Evolutionary conservation across 1,140 invertebrate genomes (phyloP).

Genomic region (Elymnias hypermnestra): DNA sequence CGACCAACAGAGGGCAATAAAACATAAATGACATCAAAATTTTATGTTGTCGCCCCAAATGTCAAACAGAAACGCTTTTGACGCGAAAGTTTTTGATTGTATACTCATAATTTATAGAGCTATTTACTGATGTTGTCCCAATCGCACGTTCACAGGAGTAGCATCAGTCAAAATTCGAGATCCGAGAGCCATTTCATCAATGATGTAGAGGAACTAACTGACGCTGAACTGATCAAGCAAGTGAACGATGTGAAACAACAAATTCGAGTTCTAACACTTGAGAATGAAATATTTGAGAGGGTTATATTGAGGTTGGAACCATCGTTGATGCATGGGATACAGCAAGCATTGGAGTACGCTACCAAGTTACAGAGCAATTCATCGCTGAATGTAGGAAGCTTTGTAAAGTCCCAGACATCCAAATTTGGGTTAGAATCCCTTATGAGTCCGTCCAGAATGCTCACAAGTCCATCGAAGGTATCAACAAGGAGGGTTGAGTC

Average conservation of each 20-base stretch:
- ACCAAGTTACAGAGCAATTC: conserved; percentile 44
- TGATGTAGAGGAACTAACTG: conserved; percentile 48
- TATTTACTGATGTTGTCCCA: conserved; percentile 24
- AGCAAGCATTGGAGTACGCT: conserved; percentile 62
- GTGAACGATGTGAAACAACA: conserved; percentile 50
- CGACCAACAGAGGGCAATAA: not conserved
- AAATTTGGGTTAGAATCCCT: conserved; percentile 44
- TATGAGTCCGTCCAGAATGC: conserved; percentile 45
- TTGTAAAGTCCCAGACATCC: conserved; percentile 49
- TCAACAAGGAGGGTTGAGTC: conserved; percentile 51
- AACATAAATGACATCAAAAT: not conserved
- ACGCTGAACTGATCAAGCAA: conserved; percentile 51
- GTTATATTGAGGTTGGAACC: conserved; percentile 61
- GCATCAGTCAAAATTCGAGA: conserved; percentile 43
- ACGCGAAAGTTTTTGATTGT: conserved; percentile 9
- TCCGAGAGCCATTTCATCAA: conserved; percentile 40
- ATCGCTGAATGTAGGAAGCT: conserved; percentile 40
- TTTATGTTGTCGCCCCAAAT: not conserved
- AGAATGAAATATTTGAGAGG: conserved; percentile 64
- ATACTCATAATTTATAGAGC: conserved; percentile 6
- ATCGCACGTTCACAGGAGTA: conserved; percentile 34
- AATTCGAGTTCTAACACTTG: conserved; percentile 44
- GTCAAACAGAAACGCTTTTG: not conserved
- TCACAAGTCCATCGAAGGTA: conserved; percentile 48
- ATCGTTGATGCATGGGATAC: conserved; percentile 49